Evolutionary conservation across 2,113 vertebrate species (phyloP).

Genomic region (Oreotrochilus melanogaster): DNA sequence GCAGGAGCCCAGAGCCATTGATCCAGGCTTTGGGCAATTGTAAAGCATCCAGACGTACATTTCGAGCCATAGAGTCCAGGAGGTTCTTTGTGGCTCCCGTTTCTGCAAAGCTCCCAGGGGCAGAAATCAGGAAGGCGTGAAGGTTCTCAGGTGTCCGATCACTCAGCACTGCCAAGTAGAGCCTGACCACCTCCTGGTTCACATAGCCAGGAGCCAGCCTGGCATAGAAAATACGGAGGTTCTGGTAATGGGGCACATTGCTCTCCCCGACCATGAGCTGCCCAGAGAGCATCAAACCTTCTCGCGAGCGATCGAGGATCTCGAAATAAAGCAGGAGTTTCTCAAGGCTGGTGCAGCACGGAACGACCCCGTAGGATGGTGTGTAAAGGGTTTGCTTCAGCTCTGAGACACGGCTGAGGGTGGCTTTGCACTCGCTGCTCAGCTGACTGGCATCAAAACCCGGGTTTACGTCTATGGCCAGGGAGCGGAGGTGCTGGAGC

Average conservation of each 20-base stretch:
- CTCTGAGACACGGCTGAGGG: slow-evolving; percentile 87
- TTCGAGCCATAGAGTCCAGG: slow-evolving; percentile 89
- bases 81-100: slow-evolving; percentile 88
- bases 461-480: slow-evolving; percentile 89
- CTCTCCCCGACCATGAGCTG: slow-evolving; percentile 98
- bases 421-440: slow-evolving; percentile 89
- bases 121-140: slow-evolving; percentile 90
- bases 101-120: slow-evolving; percentile 88
- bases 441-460: slow-evolving; percentile 89
- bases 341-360: slow-evolving; percentile 91
- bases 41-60: slow-evolving; percentile 87
- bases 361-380: slow-evolving; percentile 92
- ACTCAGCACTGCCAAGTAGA: slow-evolving; percentile 94
- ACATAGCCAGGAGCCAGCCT: slow-evolving; percentile 93
- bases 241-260: slow-evolving; percentile 96
- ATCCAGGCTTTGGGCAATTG: slow-evolving; percentile 94
- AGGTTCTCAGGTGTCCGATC: slow-evolving; percentile 91
- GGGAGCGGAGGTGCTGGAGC: slow-evolving; percentile 83
- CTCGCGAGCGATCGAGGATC: slow-evolving; percentile 90
- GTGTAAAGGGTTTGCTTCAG: slow-evolving; percentile 93
- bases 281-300: slow-evolving; percentile 88
- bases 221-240: slow-evolving; percentile 91
- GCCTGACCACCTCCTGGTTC: slow-evolving; percentile 93
- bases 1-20: slow-evolving; percentile 85
- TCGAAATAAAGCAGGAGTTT: slow-evolving; percentile 93